Base-by-base conservation (phyloP, 1,140 invertebrate species). In the Chlorops oryzae region DNA sequence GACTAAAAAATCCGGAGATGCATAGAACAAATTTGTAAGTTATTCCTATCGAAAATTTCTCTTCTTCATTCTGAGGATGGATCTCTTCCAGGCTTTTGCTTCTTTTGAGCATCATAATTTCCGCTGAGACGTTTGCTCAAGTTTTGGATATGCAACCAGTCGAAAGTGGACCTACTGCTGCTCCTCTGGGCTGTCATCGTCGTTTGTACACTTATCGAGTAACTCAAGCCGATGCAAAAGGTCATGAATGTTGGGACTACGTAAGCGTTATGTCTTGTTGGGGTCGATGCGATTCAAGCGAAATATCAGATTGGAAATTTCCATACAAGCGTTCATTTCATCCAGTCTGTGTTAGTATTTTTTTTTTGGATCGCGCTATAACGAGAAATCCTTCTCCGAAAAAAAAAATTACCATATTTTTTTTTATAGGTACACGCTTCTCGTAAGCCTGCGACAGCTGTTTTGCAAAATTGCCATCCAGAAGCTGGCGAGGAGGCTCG, bases 251-350 rank as follows among this genome's bases (percentile, higher is more conserved):
- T 47, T 70, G 65, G 59, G 88, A 86, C 57, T 74, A 79, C 20
- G 75, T 90, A 3, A 81, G 79, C 23, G 85, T 88, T 3, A 78
- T 80, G 71, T 84, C 85, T 0, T 91, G 88, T 62, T 89, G 86
- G 85, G 88, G 88, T 46, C 78, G 87, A 24, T 92, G 88, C 55
- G 82, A 88, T 61, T 88, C 87, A 0, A 86, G 85, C 60, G 88
- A 91, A 80, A 87, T 90, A 48, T 83, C 86, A 0, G 88, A 92
- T 70, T 92, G 85, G 81, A 80, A 86, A 62, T 90, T 91, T 67
- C 90, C 90, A 0, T 92, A 83, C 63, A 92, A 90, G 67, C 78
- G 82, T 27, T 88, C 86, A 4, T 79, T 82, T 55, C 89, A 92
- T 67, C 87, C 87, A 0, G 88, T 92, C 2, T 92, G 90, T 70